A percentile compares a stretch with the other conserved stretches of the same genome.
phyloP scores from a whole-genome alignment of 2,888 invertebrate species.

The Masnerella sp. region DNA sequence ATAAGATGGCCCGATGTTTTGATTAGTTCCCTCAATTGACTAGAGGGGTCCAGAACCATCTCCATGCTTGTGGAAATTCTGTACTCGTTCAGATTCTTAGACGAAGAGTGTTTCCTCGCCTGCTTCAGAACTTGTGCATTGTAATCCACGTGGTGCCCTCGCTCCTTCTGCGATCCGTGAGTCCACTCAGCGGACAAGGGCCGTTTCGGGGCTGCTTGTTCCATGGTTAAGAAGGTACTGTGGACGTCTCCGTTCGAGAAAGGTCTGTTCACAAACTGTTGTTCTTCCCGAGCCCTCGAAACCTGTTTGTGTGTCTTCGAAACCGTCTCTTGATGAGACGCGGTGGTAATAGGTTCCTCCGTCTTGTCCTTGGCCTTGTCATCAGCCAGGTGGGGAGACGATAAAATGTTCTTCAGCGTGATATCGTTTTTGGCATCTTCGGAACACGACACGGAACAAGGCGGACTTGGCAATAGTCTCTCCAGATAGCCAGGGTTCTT shows the following conservation, averaged over 20 bases:
- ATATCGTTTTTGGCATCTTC: slow-evolving; percentile 83
- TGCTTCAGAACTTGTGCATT: slow-evolving; percentile 17
- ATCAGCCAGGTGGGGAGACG: slow-evolving; percentile 60
- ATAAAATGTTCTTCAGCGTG: slow-evolving; percentile 67
- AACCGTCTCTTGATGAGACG: slow-evolving; percentile 1
- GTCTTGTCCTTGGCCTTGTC: slow-evolving; percentile 60
- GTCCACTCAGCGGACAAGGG: slow-evolving; percentile 66
- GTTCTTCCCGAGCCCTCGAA: slow-evolving; percentile 13
- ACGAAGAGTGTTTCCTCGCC: slow-evolving; percentile 6
- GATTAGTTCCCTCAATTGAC: slow-evolving; percentile 85
- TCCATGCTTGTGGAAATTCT: slow-evolving; percentile 64
- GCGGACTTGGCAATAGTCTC: slow-evolving; percentile 84
- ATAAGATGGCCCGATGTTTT: slow-evolving; percentile 84
- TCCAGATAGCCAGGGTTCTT: slow-evolving; percentile 79
- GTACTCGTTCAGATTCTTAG: slow-evolving; percentile 15
- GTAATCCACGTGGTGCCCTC: slow-evolving; percentile 17
- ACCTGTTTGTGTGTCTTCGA: slow-evolving; percentile 25
- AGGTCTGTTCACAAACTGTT: slow-evolving; percentile 24
- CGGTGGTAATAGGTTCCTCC: slow-evolving; percentile 12
- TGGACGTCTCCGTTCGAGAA: slow-evolving; percentile 62
- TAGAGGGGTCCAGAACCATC: slow-evolving; percentile 79
- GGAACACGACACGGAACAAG: slow-evolving; percentile 83
- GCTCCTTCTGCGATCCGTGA: slow-evolving; percentile 32
- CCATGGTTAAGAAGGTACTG: slow-evolving; percentile 56
- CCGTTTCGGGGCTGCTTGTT: slow-evolving; percentile 62